A percentile compares a stretch with the other conserved stretches of the same genome.
phyloP scores from a whole-genome alignment of 2,797 vertebrate genomes.

The Stomatorhinus walkeri region DNA sequence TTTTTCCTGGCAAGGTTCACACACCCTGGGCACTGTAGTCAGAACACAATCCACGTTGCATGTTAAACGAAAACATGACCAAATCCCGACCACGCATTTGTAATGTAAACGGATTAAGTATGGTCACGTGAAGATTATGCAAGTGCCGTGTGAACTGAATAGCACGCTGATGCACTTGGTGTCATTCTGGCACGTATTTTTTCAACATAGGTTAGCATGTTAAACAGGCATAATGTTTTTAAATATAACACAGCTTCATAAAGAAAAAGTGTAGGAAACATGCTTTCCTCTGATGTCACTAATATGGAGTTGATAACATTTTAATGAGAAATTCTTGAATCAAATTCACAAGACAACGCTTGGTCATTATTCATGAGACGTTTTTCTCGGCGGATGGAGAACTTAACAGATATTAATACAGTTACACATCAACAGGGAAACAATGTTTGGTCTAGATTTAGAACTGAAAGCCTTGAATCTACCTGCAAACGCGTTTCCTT shows the following conservation, averaged over 20 bases:
- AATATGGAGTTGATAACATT: neutral
- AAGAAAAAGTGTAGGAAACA: neutral
- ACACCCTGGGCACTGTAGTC: constrained; percentile 81
- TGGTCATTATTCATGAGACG: neutral
- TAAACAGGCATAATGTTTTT: neutral
- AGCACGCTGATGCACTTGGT: neutral
- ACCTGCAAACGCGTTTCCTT: neutral
- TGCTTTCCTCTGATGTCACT: neutral
- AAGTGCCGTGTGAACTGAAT: neutral
- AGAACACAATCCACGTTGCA: neutral
- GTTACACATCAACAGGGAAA: neutral
- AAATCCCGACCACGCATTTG: neutral
- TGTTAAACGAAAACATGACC: neutral
- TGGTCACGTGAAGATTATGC: neutral
- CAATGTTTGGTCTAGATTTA: neutral
- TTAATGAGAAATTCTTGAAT: neutral
- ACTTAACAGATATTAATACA: neutral
- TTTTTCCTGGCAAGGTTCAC: constrained; percentile 88
- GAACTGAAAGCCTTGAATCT: neutral
- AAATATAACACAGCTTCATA: neutral
- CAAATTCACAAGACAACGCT: neutral
- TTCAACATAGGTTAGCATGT: neutral
- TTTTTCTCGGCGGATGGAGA: neutral
- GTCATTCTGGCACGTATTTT: neutral
- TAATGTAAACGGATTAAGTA: neutral